Base-by-base conservation (phyloP, 2,888 invertebrate species). In the Portevinia maculata region DNA sequence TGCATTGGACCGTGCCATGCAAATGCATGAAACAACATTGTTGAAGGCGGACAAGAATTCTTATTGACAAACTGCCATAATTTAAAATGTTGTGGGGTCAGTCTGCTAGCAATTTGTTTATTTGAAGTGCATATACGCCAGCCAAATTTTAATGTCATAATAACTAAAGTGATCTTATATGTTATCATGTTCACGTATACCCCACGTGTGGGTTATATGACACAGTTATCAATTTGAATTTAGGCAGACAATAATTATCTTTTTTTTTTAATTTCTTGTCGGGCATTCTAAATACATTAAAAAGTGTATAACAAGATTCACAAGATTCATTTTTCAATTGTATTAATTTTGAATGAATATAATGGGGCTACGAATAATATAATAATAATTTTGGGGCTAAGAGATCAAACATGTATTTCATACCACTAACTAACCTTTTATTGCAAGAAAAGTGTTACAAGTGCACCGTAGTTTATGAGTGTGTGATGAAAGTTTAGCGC, bases 31-130 rank as follows among this genome's bases (percentile, higher is more conserved):
- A 52, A 50, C 21, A n/a, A 34, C 39, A 73, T 30, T 11, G 39
- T 21, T 8, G 30, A 17, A 9, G 11, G 1, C 4, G 9, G n/a
- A 13, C n/a, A 21, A 2, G 13, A 50, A 34, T 62, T 50, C 55
- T 71, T 76, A 83, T 83, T 76, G 71, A 71, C 57, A 28, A 53
- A 44, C 28, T 7, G 19, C 6, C 53, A 9, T 17, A 2, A 17
- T 32, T 8, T n/a, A 1, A 21, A 44, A 32, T 3, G 48, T 28
- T 50, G 5, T 50, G 5, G n/a, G 32, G 15, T 48, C 64, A 48
- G 48, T 21, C 17, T 46, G 15, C 73, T 46, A 9, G 39, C 11
- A 7, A 24, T 57, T 62, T 64, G 73, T 57, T 74, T 74, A 50
- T 65, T 65, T 48, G 4, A 64, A 71, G 71, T 71, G 28, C 19